Evolutionary conservation across 37 sponge, comb jelly and placozoan genomes (phyloP).

Genomic region (Agelas oroides): DNA sequence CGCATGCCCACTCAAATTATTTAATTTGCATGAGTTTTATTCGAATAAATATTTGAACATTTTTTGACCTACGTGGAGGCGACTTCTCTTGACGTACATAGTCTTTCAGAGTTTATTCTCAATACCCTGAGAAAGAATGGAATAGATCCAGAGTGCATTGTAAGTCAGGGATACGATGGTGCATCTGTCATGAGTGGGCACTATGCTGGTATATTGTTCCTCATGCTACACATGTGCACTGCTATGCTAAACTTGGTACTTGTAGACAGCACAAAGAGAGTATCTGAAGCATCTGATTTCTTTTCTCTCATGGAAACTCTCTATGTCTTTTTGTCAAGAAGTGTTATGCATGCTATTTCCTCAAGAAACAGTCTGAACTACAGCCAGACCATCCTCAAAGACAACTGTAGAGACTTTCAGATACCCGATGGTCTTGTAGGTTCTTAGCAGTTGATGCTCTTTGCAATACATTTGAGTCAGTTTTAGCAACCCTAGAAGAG

Average conservation of each 20-base stretch:
- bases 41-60: too few relatives aligned
- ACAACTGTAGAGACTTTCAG: conserved; percentile 70
- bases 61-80: conserved; percentile 66
- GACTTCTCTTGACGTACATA: conserved; percentile 40
- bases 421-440: conserved; percentile 82
- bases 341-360: conserved; percentile 56
- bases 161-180: conserved; percentile 76
- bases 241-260: conserved; percentile 73
- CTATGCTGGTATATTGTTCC: conserved; percentile 74
- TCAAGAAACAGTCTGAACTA: conserved; percentile 57
- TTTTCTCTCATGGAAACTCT: conserved; percentile 57
- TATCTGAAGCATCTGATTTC: conserved; percentile 64
- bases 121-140: conserved; percentile 33
- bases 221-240: conserved; percentile 67
- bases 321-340: conserved; percentile 60
- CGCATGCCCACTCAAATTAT: too few relatives aligned
- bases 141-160: conserved; percentile 44
- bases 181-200: conserved; percentile 80
- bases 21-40: too few relatives aligned
- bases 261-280: conserved; percentile 62
- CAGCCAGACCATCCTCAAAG: conserved; percentile 51
- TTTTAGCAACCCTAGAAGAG: conserved; percentile 68
- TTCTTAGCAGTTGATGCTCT: conserved; percentile 60
- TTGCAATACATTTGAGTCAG: conserved; percentile 62
- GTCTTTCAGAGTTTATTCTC: conserved; percentile 69